Evolutionary conservation across 2,113 vertebrate species (phyloP), one percentile per base, ranked within the genome.

Genomic region (Melanocharis versteri): DNA sequence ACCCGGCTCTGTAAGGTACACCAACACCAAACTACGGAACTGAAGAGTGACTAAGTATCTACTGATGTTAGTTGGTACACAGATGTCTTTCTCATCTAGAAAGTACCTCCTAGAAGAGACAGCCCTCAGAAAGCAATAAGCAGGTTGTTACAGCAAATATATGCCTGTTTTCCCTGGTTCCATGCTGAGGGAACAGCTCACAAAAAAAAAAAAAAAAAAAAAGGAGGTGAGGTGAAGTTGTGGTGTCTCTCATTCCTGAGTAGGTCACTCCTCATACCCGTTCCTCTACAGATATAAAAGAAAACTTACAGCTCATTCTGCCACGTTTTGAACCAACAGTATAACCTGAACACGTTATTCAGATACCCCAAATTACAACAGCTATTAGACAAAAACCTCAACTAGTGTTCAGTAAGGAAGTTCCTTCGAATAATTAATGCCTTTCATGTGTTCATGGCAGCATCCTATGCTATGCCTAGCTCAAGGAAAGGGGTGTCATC

Each of bases 31-130:
- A 50, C 10, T 0, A 54, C 56, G 50, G 37, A 87, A 18, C 6
- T 45, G 50, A 77, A 62, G 5, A 44, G 30, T 35, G 42, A 68
- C 44, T 7, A 39, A 57, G 3, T 27, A 44, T 6, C 35, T 56
- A 2, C 3, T 40, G 30, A 23, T 7, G 5, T 45, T 35, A 37
- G 15, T 0, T 50, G 58, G 22, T 56, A 19, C 57, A 73, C 2
- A 19, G 33, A 6, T 64, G 81, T 53, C 18, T 56, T 88, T 61
- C 20, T 85, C 54, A 48, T 39, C 28, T 28, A 51, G 16, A 24
- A 69, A 39, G 7, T 35, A 61, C 15, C 48, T 69, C 39, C 56
- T 57, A 51, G 54, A 83, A 58, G 23, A 78, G 9, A 40, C 4
- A 19, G 39, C 61, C 21, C 54, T 83, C 54, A 77, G 56, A 83